These are phyloP conservation scores for Ips typographus DNA, from an alignment of 1,140 invertebrate species.

Conservation along the genomic window DNA sequence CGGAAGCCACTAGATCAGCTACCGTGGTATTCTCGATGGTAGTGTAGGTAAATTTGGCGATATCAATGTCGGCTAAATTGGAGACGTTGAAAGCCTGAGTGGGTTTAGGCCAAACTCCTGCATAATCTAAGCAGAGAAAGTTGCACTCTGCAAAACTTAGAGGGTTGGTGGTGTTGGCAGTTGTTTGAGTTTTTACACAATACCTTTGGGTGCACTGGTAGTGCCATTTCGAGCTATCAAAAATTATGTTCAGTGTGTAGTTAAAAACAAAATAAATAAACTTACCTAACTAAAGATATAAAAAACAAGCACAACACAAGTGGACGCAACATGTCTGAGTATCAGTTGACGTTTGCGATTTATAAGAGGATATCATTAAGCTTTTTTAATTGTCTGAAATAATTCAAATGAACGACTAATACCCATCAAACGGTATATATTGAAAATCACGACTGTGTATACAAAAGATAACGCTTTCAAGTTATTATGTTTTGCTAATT, in stretches of 20 bases:
- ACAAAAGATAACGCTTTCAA: too few relatives aligned
- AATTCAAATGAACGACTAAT: too few relatives aligned
- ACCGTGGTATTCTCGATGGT: background rate
- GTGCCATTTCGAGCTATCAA: constrained; percentile 14
- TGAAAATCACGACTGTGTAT: too few relatives aligned
- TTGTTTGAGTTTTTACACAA: constrained; percentile 19
- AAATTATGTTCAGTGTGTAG: background rate
- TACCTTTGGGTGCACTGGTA: constrained; percentile 17
- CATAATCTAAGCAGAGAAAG: constrained; percentile 9
- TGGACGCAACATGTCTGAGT: too few relatives aligned
- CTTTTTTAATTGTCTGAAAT: too few relatives aligned
- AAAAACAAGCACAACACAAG: too few relatives aligned
- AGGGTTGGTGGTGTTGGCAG: constrained; percentile 4
- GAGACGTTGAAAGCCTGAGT: constrained; percentile 10
- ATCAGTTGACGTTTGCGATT: too few relatives aligned
- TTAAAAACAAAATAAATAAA: background rate
- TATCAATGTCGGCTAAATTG: constrained; percentile 11
- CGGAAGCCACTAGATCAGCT: background rate
- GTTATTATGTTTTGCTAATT: too few relatives aligned
- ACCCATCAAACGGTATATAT: too few relatives aligned
- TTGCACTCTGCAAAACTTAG: constrained; percentile 22
- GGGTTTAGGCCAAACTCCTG: constrained; percentile 24
- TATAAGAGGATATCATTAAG: too few relatives aligned
- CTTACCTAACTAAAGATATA: too few relatives aligned
- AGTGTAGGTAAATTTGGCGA: constrained; percentile 6